phyloP scores from a whole-genome alignment of 2,888 invertebrate genomes.

The Xanthia icteritia region DNA sequence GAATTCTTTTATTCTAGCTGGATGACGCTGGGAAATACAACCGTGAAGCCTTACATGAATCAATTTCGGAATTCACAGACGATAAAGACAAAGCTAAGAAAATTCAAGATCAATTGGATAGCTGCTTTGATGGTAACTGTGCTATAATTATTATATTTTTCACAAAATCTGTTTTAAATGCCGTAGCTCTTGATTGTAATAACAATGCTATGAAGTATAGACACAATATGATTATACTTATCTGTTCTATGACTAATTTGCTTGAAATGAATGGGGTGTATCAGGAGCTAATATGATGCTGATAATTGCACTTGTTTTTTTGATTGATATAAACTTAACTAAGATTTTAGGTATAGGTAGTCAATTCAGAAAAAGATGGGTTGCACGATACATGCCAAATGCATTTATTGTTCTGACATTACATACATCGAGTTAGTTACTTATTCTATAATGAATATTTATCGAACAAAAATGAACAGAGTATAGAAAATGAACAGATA shows the following conservation, averaged over 20 bases:
- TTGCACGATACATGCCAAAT: too few species aligned
- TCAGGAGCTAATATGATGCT: not conserved
- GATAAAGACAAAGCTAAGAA: conserved; percentile 29
- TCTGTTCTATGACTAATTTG: not conserved
- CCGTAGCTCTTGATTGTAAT: not conserved
- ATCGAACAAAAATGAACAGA: not conserved
- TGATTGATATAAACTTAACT: not conserved
- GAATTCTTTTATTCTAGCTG: conserved; percentile 34
- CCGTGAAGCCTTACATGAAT: not conserved
- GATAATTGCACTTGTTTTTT: not conserved
- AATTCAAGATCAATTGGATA: conserved; percentile 23
- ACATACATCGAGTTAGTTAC: not conserved
- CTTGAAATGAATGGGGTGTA: not conserved
- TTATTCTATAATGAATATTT: not conserved
- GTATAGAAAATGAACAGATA: not conserved
- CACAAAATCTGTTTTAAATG: not conserved
- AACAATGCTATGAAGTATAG: not conserved
- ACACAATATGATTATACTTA: not conserved
- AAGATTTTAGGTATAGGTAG: too few species aligned
- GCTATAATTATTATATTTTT: not conserved
- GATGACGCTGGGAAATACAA: conserved; percentile 43
- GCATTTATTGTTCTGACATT: too few species aligned
- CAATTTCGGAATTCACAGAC: conserved; percentile 1
- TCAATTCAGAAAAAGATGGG: too few species aligned
- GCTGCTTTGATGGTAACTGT: conserved; percentile 57